These are phyloP conservation scores for Acipenser ruthenus DNA, from an alignment of 2,797 vertebrate genomes.

Conservation along the genomic window DNA sequence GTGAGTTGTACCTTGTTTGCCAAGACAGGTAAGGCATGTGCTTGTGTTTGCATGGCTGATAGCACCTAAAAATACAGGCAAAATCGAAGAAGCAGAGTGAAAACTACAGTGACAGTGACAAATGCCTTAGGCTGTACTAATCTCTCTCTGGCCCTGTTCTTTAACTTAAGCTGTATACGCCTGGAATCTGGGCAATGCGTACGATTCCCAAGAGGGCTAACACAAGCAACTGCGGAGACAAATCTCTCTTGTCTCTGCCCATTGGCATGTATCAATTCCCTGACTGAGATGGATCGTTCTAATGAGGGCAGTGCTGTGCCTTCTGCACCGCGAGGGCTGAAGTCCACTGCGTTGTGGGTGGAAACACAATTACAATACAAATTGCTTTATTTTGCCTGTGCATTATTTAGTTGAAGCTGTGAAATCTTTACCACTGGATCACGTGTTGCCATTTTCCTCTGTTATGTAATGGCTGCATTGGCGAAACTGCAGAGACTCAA, in stretches of 20 bases:
- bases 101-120: background rate
- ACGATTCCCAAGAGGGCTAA: background rate
- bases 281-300: background rate
- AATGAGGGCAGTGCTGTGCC: background rate
- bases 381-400: background rate
- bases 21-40: too few relatives aligned
- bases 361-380: conserved; percentile 9
- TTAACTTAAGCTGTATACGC: background rate
- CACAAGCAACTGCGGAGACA: background rate
- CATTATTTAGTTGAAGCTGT: conserved; percentile 3
- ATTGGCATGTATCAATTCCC: conserved; percentile 4
- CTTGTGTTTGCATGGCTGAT: too few relatives aligned
- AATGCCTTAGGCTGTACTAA: background rate
- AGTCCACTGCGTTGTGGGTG: background rate
- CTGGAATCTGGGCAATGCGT: background rate
- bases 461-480: background rate
- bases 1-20: too few relatives aligned
- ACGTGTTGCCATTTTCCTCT: background rate
- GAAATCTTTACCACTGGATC: conserved; percentile 4
- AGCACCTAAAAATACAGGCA: background rate
- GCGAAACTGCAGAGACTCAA: background rate
- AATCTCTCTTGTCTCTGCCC: background rate
- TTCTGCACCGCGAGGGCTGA: background rate
- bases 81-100: background rate
- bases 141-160: background rate